These are phyloP conservation scores for Ophiothrix spiculata DNA, from an alignment of 35 echinoderm and acorn worm genomes.

Conservation along the genomic window DNA sequence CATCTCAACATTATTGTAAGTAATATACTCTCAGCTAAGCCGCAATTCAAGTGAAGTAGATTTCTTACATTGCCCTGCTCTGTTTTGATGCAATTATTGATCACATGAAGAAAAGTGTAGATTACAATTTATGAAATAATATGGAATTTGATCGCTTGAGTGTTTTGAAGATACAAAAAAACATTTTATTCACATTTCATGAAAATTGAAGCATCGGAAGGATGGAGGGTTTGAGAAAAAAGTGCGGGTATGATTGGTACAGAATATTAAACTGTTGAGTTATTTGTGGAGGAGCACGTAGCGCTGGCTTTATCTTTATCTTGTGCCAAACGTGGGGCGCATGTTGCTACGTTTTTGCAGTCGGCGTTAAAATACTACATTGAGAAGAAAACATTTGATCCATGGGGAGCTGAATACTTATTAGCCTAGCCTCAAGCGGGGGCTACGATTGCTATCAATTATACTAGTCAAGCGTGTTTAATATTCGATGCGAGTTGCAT, in stretches of 20 bases:
- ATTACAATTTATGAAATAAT: neutral
- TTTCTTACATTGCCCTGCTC: neutral
- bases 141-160: neutral
- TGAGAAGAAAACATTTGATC: neutral
- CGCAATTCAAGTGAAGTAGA: neutral
- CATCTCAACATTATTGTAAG: neutral
- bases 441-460: slow-evolving; percentile 11
- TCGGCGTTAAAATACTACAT: neutral
- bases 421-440: neutral
- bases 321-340: neutral
- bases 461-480: slow-evolving; percentile 11
- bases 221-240: neutral
- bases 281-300: neutral
- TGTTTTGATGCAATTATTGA: slow-evolving; percentile 1
- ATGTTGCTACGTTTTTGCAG: neutral
- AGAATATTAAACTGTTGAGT: neutral
- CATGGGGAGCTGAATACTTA: neutral
- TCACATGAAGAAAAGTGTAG: neutral
- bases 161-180: neutral
- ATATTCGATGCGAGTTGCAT: slow-evolving; percentile 8
- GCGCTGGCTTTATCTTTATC: no score
- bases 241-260: neutral
- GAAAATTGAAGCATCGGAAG: no score
- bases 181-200: neutral
- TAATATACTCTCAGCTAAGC: neutral